Percentiles rank a stretch among this genome's conserved stretches.
Conservation (phyloP, 2,113 vertebrate species). For the pig (Sus scrofa) region T2T-Sscrofa CM000812.6:124629001-124629500, state of each 20-base stretch:
- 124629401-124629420: too few relatives aligned
- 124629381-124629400: too few relatives aligned
- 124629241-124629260: neutral
- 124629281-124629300: too few relatives aligned
- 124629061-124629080: slow-evolving; percentile 20
- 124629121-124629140: neutral
- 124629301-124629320: too few relatives aligned
- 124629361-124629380: too few relatives aligned
- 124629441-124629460: neutral
- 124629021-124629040: neutral
- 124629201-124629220: neutral
- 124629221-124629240: neutral
- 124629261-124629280: too few relatives aligned
- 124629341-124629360: too few relatives aligned
- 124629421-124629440: too few relatives aligned
- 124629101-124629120: too few relatives aligned
- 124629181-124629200: neutral
- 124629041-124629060: neutral
- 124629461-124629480: neutral
- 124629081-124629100: neutral
- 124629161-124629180: neutral
- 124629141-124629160: neutral
- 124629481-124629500: neutral
- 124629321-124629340: too few relatives aligned
- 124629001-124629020: neutral